Evolutionary conservation across 1,140 invertebrate genomes (phyloP), one percentile per base, ranked within the genome.

Genomic region (Lepidurus arcticus): DNA sequence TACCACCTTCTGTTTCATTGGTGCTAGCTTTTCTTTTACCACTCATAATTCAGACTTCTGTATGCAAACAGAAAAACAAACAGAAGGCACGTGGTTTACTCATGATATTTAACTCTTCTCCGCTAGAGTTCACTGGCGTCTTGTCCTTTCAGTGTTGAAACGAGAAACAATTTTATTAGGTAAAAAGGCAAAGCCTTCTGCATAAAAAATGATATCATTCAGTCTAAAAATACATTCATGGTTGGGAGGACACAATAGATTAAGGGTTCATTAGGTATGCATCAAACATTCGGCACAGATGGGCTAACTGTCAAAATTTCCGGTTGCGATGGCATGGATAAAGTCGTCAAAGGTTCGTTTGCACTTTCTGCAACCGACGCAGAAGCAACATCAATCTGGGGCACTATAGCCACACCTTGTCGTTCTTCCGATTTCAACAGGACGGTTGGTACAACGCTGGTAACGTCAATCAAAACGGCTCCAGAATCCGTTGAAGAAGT

Each of bases 401-500:
- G 34, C 34, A 34, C 34, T 34, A 34, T 3, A 34, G 53, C 21
- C 16, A 65, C 13, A 21, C 53, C 53, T 65, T 65, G 76, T 34
- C 26, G 1, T 1, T 44, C 42, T 16, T 43, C 47, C 8, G 13
- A 34, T 45, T 76, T 76, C 43, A 43, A 76, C 26, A 11, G 34
- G 76, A 26, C 76, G 76, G 76, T 73, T 73, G 73, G 24, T 73
- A 73, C 8, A 65, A 65, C 42, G 44, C 76, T 13, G 76, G 47
- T 34, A 8, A 73, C 42, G 21, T 13, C 21, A 13, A 21, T 65
- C 16, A 34, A 13, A 34, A 13, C 47, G 42, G 76, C 34, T 45
- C 8, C 42, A 43, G 42, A 76, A 82, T 82, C 81, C 83, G 83
- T 43, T 83, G 79, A 75, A 84, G 83, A 24, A 82, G 78, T 78